Evolutionary conservation across 92 coral and sea anemone species (phyloP).

Genomic region (Actinernus sp.): DNA sequence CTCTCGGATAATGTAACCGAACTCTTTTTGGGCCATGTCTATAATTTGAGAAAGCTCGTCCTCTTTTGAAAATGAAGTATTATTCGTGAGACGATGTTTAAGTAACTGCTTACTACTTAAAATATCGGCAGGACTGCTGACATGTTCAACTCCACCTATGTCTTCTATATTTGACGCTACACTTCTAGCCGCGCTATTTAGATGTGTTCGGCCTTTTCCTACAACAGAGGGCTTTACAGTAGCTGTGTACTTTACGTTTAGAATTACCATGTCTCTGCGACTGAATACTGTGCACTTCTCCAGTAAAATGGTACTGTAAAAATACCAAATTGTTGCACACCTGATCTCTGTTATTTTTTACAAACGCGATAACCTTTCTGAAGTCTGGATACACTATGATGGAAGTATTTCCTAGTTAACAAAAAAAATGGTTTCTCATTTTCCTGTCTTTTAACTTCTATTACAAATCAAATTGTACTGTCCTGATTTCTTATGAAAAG

Average conservation of each 20-base stretch:
- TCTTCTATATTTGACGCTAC: constrained; percentile 22
- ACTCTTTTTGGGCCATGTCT: too few species aligned
- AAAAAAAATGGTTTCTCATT: neutral
- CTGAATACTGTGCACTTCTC: constrained; percentile 11
- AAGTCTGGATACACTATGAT: constrained; percentile 29
- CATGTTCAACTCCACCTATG: constrained; percentile 14
- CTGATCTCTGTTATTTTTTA: constrained; percentile 29
- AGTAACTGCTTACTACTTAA: too few species aligned
- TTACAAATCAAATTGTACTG: neutral
- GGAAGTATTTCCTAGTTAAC: constrained; percentile 31
- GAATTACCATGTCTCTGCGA: constrained; percentile 42
- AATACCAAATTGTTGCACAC: constrained; percentile 35
- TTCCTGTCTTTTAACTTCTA: too few species aligned
- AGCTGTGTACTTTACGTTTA: neutral
- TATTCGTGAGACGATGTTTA: too few species aligned
- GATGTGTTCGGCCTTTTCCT: too few species aligned
- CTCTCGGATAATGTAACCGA: too few species aligned
- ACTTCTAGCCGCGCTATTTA: neutral
- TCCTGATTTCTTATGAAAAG: neutral
- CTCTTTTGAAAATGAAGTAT: too few species aligned
- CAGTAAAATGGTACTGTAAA: constrained; percentile 44
- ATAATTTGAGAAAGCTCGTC: too few species aligned
- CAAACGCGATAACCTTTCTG: constrained; percentile 30
- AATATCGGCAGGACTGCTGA: constrained; percentile 22
- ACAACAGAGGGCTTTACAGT: too few species aligned